Conservation (phyloP, 1,140 invertebrate genomes). For the Bombyx mandarina region DNA sequence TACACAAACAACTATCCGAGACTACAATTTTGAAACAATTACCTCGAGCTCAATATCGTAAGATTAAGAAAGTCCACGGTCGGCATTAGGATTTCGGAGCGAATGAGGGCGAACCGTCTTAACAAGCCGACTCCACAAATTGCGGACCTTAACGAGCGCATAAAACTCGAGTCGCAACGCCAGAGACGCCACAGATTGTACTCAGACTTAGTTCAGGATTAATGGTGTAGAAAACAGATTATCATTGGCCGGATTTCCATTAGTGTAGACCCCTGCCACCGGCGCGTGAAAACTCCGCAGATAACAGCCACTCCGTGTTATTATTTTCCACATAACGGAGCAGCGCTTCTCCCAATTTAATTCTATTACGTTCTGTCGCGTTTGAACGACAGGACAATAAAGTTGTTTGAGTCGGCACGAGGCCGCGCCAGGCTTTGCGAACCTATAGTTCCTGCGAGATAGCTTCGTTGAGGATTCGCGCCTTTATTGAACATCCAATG, state of each 20-base stretch:
- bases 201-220: slow-evolving; percentile 67
- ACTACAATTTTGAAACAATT: slow-evolving; percentile 67
- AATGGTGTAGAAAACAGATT: slow-evolving; percentile 70
- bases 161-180: slow-evolving; percentile 62
- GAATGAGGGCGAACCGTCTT: slow-evolving; percentile 48
- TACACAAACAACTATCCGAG: slow-evolving; percentile 16
- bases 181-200: slow-evolving; percentile 63
- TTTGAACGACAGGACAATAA: slow-evolving; percentile 63
- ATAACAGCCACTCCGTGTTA: slow-evolving; percentile 55
- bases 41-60: slow-evolving; percentile 60
- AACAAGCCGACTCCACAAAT: slow-evolving; percentile 67
- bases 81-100: slow-evolving; percentile 58
- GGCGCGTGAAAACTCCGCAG: slow-evolving; percentile 61
- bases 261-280: slow-evolving; percentile 61
- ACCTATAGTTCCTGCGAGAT: slow-evolving; percentile 4
- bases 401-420: slow-evolving; percentile 36
- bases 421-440: slow-evolving; percentile 7
- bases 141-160: slow-evolving; percentile 66
- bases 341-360: slow-evolving; percentile 63
- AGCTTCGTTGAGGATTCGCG: slow-evolving; percentile 6
- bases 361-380: slow-evolving; percentile 65
- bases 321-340: slow-evolving; percentile 68
- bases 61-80: slow-evolving; percentile 67
- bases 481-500: slow-evolving; percentile 17
- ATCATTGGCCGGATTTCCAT: slow-evolving; percentile 68